Percentiles rank a stretch among this genome's conserved stretches.
Evolutionary conservation across 30 jellyfish, hydroid and myxozoan species (phyloP).

Genomic region (Sanderia malayensis): DNA sequence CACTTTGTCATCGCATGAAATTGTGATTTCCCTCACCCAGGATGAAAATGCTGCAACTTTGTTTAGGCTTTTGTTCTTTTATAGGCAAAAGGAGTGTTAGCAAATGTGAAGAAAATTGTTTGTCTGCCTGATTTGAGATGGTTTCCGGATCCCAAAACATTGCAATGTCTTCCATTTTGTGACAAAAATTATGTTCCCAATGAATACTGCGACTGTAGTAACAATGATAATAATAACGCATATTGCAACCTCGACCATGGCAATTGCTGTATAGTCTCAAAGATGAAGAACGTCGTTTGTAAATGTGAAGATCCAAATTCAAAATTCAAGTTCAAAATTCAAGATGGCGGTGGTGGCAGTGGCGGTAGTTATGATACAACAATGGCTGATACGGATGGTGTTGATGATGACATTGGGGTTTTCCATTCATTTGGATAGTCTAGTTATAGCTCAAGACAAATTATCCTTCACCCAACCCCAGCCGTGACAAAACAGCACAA

Average conservation of each 20-base stretch:
- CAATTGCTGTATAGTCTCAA: slow-evolving; percentile 58
- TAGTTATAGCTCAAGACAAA: no score
- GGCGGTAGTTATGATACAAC: slow-evolving; percentile 2
- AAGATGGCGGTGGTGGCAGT: slow-evolving; percentile 19
- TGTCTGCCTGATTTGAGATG: slow-evolving; percentile 77
- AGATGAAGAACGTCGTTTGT: not conserved
- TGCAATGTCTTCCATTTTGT: slow-evolving; percentile 63
- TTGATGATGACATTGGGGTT: slow-evolving; percentile 15
- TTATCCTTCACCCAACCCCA: no score
- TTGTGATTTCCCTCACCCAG: no score
- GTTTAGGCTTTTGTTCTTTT: no score
- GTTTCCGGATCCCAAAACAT: slow-evolving; percentile 42
- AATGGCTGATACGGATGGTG: slow-evolving; percentile 24
- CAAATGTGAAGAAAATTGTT: not conserved
- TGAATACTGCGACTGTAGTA: slow-evolving; percentile 76
- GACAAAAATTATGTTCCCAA: slow-evolving; percentile 20
- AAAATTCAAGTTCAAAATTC: not conserved
- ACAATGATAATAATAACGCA: slow-evolving; percentile 72
- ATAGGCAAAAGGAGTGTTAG: not conserved
- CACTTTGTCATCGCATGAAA: no score
- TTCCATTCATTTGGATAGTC: no score
- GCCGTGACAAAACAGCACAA: no score
- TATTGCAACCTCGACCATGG: slow-evolving; percentile 90
- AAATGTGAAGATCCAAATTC: slow-evolving; percentile 13
- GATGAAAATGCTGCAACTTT: no score